Evolutionary conservation across 1,140 invertebrate species (phyloP).

Genomic region (Limonius californicus): DNA sequence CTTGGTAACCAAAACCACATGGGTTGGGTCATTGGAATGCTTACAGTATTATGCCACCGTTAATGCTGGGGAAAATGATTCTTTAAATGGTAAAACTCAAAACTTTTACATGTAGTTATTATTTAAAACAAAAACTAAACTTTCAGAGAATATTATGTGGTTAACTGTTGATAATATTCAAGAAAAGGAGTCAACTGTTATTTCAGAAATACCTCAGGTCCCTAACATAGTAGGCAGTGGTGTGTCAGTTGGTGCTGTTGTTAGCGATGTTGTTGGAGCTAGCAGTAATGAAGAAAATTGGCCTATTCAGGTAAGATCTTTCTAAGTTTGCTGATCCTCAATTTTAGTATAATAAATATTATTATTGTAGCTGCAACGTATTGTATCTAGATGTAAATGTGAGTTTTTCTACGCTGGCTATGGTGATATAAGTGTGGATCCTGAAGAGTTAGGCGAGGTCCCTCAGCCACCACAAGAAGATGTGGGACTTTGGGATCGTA

Average conservation of each 20-base stretch:
- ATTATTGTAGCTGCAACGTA: conserved; percentile 52
- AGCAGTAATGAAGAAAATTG: conserved; percentile 55
- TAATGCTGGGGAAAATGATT: conserved; percentile 69
- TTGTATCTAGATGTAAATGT: conserved; percentile 94
- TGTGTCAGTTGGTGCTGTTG: conserved; percentile 92
- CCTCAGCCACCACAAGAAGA: conserved; percentile 66
- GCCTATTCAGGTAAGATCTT: conserved; percentile 48
- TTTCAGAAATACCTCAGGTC: conserved; percentile 75
- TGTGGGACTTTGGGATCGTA: conserved; percentile 66
- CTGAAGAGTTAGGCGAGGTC: conserved; percentile 60
- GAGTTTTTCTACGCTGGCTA: conserved; percentile 98
- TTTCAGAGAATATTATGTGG: conserved; percentile 89
- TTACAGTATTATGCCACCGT: conserved; percentile 99
- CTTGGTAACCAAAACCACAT: conserved; percentile 89
- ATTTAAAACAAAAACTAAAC: background rate
- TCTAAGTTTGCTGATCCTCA: no score
- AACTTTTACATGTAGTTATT: background rate
- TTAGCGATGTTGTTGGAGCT: conserved; percentile 87
- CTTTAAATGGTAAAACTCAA: conserved; percentile 43
- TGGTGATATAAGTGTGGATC: conserved; percentile 75
- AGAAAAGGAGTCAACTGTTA: conserved; percentile 75
- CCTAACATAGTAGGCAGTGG: conserved; percentile 86
- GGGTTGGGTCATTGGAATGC: conserved; percentile 91
- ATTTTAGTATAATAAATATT: no score
- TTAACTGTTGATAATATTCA: conserved; percentile 88